Evolutionary conservation across 2,797 vertebrate species (phyloP).

Genomic region (Chloroceryle inda): DNA sequence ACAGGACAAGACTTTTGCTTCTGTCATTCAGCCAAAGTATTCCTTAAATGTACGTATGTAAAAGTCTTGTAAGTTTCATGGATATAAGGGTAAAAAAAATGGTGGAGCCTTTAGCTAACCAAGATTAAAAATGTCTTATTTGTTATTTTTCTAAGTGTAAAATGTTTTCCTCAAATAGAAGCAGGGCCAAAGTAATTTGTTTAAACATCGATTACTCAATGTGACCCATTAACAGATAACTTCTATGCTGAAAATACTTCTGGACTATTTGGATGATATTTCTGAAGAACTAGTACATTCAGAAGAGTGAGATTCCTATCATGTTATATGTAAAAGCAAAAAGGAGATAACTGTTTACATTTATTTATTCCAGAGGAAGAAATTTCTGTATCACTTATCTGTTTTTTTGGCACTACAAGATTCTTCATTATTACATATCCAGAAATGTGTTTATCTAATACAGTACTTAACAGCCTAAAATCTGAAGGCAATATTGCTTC

Average conservation of each 20-base stretch:
- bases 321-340: not conserved
- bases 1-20: not conserved
- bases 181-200: not conserved
- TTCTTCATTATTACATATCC: not conserved
- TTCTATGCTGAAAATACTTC: not conserved
- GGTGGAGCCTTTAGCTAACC: not conserved
- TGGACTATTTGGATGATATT: not conserved
- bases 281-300: not conserved
- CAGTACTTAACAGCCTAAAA: not conserved
- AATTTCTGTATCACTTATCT: not conserved
- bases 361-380: not conserved
- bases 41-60: not conserved
- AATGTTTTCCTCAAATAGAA: not conserved
- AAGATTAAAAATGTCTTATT: not conserved
- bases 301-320: not conserved
- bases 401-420: accelerated
- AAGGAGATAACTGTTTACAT: not conserved
- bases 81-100: not conserved
- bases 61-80: not conserved
- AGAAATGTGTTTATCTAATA: not conserved
- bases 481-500: not conserved
- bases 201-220: not conserved
- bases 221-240: not conserved
- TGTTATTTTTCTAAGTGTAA: not conserved
- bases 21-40: not conserved